A percentile compares a stretch with the other conserved stretches of the same genome.
These are phyloP conservation scores for Lasioglossum zephyrum DNA, from an alignment of 2,888 invertebrate species.

Conservation along the genomic window DNA sequence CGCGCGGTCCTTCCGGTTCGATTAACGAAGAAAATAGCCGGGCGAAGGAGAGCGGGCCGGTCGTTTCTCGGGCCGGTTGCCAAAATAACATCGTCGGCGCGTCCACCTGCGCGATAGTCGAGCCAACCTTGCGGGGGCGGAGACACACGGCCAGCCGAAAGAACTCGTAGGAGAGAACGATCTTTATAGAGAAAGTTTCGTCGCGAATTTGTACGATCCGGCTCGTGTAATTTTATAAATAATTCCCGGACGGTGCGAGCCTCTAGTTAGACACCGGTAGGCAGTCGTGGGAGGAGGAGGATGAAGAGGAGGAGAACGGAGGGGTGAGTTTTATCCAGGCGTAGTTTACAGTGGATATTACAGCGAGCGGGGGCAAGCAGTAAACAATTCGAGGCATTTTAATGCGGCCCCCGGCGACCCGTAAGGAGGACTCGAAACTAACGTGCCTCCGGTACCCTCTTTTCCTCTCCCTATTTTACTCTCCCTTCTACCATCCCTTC, in stretches of 20 bases:
- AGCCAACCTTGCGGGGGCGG: background rate
- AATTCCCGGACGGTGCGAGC: conserved; percentile 54
- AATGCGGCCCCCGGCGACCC: conserved; percentile 75
- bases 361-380: conserved; percentile 62
- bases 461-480: background rate
- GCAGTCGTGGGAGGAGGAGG: conserved; percentile 23
- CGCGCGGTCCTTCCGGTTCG: conserved; percentile 55
- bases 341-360: conserved; percentile 76
- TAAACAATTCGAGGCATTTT: conserved; percentile 79
- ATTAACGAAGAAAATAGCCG: conserved; percentile 62
- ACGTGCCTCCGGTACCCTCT: conserved; percentile 59
- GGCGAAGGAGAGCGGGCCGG: conserved; percentile 34
- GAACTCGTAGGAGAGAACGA: conserved; percentile 17
- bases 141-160: conserved; percentile 13
- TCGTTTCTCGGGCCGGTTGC: conserved; percentile 48
- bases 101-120: conserved; percentile 5
- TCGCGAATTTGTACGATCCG: conserved; percentile 42
- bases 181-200: conserved; percentile 66
- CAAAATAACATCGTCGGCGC: conserved; percentile 58
- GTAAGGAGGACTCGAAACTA: conserved; percentile 74
- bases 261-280: background rate
- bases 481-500: background rate
- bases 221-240: conserved; percentile 70
- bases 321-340: conserved; percentile 68
- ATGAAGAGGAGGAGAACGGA: background rate